Conservation (phyloP, 2,888 invertebrate species). For the Leucoptera coffeella region DNA sequence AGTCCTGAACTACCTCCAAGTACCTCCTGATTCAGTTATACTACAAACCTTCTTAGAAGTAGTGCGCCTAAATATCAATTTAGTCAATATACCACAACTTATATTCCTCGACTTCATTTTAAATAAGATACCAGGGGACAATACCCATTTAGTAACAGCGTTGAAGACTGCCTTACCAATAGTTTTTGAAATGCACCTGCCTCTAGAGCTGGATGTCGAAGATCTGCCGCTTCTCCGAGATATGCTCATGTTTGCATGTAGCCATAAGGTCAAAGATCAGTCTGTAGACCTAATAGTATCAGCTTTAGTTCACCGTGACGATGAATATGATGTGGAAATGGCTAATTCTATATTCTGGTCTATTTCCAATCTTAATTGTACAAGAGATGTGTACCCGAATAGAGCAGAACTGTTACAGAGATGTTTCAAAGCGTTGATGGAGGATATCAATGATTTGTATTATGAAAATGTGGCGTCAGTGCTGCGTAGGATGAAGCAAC, state of each 20-base stretch:
- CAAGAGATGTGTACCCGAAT: conserved; percentile 22
- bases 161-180: conserved; percentile 59
- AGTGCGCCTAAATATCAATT: conserved; percentile 55
- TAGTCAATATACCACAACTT: conserved; percentile 53
- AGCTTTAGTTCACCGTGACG: conserved; percentile 33
- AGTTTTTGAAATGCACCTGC: conserved; percentile 59
- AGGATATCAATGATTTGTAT: conserved; percentile 27
- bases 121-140: conserved; percentile 29
- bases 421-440: conserved; percentile 37
- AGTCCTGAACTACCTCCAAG: conserved; percentile 49
- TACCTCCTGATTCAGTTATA: conserved; percentile 52
- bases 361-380: conserved; percentile 39
- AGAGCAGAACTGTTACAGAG: conserved; percentile 46
- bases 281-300: conserved; percentile 48
- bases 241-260: conserved; percentile 47
- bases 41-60: conserved; percentile 59
- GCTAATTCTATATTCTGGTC: conserved; percentile 54
- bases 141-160: conserved; percentile 58
- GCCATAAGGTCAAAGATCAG: conserved; percentile 38
- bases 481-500: conserved; percentile 35
- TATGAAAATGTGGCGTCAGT: conserved; percentile 45
- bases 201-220: conserved; percentile 48
- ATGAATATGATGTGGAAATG: conserved; percentile 25
- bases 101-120: conserved; percentile 58
- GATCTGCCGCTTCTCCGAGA: conserved; percentile 44